Base-by-base conservation (phyloP, 2,113 vertebrate species). In the Sebastes fasciatus region DNA sequence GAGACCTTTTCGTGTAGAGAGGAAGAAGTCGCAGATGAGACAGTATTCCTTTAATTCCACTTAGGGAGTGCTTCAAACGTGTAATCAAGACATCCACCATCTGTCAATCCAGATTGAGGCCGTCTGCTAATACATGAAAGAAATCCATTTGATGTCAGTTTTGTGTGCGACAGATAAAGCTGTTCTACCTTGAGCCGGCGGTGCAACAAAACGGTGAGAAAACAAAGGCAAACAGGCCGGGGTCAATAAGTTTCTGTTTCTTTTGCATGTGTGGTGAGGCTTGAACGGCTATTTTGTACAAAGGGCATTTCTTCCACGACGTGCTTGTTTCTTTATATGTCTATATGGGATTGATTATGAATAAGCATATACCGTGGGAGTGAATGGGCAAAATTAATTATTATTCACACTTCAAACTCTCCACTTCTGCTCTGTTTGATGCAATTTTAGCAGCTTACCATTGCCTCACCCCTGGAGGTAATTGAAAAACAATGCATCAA, bases 401-500 rank as follows among this genome's bases (percentile, higher is more conserved):
- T 63, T 67, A 67, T 82, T 77, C 8, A 1, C 23, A 57, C 63
- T 57, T 58, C 63, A 65, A 74, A 48, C 40, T 57, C 60, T 19
- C 23, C 69, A 19, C 65, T 80, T 42, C 51, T 52, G 49, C 9
- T 79, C 43, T 64, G 79, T 80, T 60, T 79, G 69, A 86, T 84
- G 40, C 17, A 67, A 42, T 57, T 72, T 83, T 61, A 64, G 66
- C 63, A 58, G 26, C 55, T 65, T 73, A 66, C 62, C 73, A 79
- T 55, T 71, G 57, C 78, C 51, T 89, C 51, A 70, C 73, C 85
- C 88, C 81, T 67, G 63, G 82, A 77, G 84, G 49, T 70, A 79
- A 86, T 55, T 91, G 78, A 85, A 83, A 89, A 90, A 82, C 58
- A 91, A 80, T 58, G 62, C 76, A 78, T 86, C 57, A 86, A 85